Evolutionary conservation across 1,140 invertebrate species (phyloP).

Genomic region (Euura lappo): DNA sequence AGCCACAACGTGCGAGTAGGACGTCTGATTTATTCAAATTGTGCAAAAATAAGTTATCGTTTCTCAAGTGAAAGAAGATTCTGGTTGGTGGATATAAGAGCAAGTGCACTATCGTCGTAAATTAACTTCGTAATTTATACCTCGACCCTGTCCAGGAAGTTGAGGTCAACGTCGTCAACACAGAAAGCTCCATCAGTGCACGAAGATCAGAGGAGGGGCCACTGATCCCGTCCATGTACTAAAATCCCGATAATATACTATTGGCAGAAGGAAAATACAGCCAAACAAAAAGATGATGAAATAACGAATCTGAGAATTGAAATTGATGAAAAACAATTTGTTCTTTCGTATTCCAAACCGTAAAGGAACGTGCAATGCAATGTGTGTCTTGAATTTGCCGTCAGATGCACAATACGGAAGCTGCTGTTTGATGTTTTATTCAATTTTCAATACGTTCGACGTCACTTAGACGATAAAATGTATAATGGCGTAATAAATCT

Average conservation of each 20-base stretch:
- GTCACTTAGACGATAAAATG: too few relatives aligned
- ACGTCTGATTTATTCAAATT: not conserved
- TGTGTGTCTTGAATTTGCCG: too few relatives aligned
- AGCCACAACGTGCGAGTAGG: not conserved
- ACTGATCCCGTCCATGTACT: not conserved
- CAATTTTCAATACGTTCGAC: too few relatives aligned
- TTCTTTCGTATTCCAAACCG: not conserved
- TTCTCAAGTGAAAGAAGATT: not conserved
- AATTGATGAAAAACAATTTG: not conserved
- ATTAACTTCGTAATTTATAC: slow-evolving; percentile 5
- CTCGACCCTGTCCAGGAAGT: not conserved
- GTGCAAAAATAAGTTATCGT: not conserved
- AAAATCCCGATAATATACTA: not conserved
- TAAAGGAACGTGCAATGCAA: not conserved
- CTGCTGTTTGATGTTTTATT: too few relatives aligned
- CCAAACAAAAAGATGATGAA: not conserved
- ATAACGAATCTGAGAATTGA: not conserved
- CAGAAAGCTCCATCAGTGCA: not conserved
- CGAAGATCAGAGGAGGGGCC: not conserved
- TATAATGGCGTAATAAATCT: too few relatives aligned
- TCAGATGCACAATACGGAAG: too few relatives aligned
- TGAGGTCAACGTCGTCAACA: slow-evolving; percentile 1
- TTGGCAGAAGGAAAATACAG: not conserved
- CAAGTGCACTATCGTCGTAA: not conserved
- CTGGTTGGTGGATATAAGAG: slow-evolving; percentile 6